These are phyloP conservation scores for Eledone cirrhosa DNA, from an alignment of 2,888 invertebrate genomes.

Conservation along the genomic window DNA sequence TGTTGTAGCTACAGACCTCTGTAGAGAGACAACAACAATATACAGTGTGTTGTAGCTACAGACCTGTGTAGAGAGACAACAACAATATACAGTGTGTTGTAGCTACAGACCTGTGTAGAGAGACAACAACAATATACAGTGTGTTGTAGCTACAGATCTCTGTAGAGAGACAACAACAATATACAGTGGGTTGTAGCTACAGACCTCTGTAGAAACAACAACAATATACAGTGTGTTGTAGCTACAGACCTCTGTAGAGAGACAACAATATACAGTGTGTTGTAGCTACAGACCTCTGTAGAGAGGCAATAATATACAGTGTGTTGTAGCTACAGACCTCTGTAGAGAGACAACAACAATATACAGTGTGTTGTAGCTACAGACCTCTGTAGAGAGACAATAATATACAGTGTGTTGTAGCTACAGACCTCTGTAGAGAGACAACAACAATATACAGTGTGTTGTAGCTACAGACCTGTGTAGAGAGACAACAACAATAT, in stretches of 20 bases:
- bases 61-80: slow-evolving; percentile 41
- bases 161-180: slow-evolving; percentile 36
- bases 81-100: no score
- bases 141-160: slow-evolving; percentile 53
- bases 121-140: no score
- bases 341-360: slow-evolving; percentile 36
- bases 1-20: slow-evolving; percentile 55
- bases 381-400: slow-evolving; percentile 44
- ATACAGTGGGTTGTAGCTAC: no score
- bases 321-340: slow-evolving; percentile 53
- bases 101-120: slow-evolving; percentile 50
- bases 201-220: slow-evolving; percentile 45
- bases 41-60: no score
- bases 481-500: slow-evolving; percentile 29
- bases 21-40: slow-evolving; percentile 32
- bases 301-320: slow-evolving; percentile 19
- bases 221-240: no score
- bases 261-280: no score
- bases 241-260: slow-evolving; percentile 49
- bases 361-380: no score
- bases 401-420: no score
- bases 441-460: no score
- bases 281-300: slow-evolving; percentile 52
- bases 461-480: slow-evolving; percentile 54
- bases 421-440: slow-evolving; percentile 48